These are phyloP conservation scores for Zingel zingel DNA, from an alignment of 2,113 vertebrate genomes.

Conservation along the genomic window DNA sequence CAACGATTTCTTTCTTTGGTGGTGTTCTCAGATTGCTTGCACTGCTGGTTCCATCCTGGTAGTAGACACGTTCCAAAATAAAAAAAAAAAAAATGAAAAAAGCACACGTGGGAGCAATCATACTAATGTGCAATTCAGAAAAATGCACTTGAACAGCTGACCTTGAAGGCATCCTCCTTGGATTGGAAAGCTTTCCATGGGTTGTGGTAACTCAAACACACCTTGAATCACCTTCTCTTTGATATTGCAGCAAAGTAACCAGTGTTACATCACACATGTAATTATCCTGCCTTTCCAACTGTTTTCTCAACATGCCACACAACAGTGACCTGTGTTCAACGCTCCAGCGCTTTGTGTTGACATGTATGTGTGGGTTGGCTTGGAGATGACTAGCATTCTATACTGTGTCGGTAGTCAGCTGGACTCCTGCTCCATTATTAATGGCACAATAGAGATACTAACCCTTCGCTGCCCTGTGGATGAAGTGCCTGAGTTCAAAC, in stretches of 20 bases:
- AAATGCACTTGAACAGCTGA: constrained; percentile 12
- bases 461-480: constrained; percentile 68
- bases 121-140: neutral
- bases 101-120: neutral
- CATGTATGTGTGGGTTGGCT: constrained; percentile 72
- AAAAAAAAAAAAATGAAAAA: no score
- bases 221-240: constrained; percentile 12
- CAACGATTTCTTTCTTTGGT: neutral
- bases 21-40: neutral
- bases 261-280: neutral
- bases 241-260: constrained; percentile 17
- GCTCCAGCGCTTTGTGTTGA: constrained; percentile 64
- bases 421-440: constrained; percentile 85
- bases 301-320: constrained; percentile 42
- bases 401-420: constrained; percentile 82
- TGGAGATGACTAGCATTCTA: constrained; percentile 78
- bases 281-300: constrained; percentile 12
- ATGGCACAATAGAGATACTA: constrained; percentile 79
- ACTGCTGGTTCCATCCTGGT: neutral
- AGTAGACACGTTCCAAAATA: neutral
- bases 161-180: constrained; percentile 38
- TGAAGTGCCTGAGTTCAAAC: constrained; percentile 56
- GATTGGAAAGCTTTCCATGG: constrained; percentile 15
- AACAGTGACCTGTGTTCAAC: constrained; percentile 57
- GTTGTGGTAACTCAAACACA: constrained; percentile 12